A percentile compares a stretch with the other conserved stretches of the same genome.
phyloP scores from a whole-genome alignment of 2,113 vertebrate species.

The Machaerirhynchus nigripectus region DNA sequence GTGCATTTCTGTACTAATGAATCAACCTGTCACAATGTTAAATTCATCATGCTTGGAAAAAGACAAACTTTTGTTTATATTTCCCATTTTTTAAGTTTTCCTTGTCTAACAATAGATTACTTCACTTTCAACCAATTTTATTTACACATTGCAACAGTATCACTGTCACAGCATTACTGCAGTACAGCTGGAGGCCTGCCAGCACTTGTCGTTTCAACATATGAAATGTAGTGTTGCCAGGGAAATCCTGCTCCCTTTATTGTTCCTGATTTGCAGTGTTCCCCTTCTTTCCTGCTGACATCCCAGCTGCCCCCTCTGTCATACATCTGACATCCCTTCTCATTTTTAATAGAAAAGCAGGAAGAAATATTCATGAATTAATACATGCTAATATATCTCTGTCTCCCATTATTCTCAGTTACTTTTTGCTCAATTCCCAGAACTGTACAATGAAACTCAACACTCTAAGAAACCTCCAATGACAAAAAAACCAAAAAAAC shows the following conservation, averaged over 20 bases:
- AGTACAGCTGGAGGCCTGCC: slow-evolving; percentile 41
- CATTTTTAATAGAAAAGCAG: not conserved
- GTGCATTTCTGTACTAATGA: not conserved
- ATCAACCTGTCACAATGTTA: not conserved
- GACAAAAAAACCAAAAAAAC: not conserved
- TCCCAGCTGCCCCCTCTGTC: slow-evolving; percentile 42
- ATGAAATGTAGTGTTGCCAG: slow-evolving; percentile 3
- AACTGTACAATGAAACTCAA: not conserved
- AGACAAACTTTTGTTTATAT: not conserved
- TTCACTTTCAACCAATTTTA: not conserved
- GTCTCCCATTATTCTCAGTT: not conserved
- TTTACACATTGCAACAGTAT: not conserved
- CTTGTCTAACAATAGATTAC: not conserved
- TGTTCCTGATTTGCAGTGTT: slow-evolving; percentile 2
- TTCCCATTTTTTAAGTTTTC: not conserved
- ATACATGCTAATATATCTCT: not conserved
- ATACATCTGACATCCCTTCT: slow-evolving; percentile 34
- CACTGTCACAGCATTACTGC: slow-evolving; percentile 1
- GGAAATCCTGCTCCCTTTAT: slow-evolving; percentile 39
- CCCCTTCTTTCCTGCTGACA: slow-evolving; percentile 42
- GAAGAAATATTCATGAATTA: not conserved
- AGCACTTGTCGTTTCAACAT: slow-evolving; percentile 10
- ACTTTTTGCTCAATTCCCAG: not conserved
- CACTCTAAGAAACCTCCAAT: not conserved
- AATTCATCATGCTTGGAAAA: not conserved